Base-by-base conservation (phyloP, 1,140 invertebrate genomes). In the Anthonomus grandis region DNA sequence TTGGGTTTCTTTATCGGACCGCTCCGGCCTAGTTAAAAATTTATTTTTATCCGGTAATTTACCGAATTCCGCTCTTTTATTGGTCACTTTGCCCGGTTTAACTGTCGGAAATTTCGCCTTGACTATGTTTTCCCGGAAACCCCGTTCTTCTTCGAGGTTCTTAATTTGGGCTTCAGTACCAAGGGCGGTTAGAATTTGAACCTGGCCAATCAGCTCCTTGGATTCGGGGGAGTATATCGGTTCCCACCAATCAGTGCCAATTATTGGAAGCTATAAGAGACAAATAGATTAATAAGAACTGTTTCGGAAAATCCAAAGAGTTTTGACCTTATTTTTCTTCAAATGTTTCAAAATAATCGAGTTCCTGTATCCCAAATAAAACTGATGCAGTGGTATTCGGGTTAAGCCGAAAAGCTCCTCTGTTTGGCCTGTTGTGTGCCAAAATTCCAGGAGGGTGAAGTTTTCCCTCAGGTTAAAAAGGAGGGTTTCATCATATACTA, bases 181-280 rank as follows among this genome's bases (percentile, higher is more conserved):
- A 34, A 84, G 74, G 22, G 82, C 82, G 13, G 83, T 68, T 1
- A 83, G 52, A 23, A 79, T 77, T 50, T 79, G 74, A 3, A 81
- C 65, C 63, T 83, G 74, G 3, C 82, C 82, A 48, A 74, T 63
- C 12, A 71, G 59, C 19, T 70, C 56, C n/a, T 63, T 54, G n/a
- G 37, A 44, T 21, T 72, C 74, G n/a, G 75, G 66, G 55, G 77
- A 70, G 2, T 70, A 55, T 50, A 84, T 76, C 4, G 76, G 69
- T 24, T 81, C 75, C 80, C 81, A 83, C 49, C 74, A 79, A 65
- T 84, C 82, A 8, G 81, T 77, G 31, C 79, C 78, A 45, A 83
- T 80, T 13, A 83, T 76, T 22, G 82, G 82, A 57, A 82, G 70
- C 78, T 82, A 56, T 59, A 36, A 49, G 17, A 31, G 34, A 48